Base-by-base conservation (phyloP, 2,113 vertebrate genomes). In the Syrmaticus mikado region DNA sequence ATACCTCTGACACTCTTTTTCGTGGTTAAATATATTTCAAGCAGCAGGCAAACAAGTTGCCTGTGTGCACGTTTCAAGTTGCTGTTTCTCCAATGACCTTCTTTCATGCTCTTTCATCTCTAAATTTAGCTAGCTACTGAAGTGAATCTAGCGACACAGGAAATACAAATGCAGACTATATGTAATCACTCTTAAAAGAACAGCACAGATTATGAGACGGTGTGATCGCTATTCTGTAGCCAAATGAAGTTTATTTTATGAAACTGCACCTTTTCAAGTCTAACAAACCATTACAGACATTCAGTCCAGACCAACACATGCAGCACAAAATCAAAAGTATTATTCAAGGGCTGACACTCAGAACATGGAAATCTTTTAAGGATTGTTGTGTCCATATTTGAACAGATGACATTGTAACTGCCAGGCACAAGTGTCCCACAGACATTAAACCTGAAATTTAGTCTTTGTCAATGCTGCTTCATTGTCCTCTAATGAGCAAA, bases 231-330 rank as follows among this genome's bases (percentile, higher is more conserved):
- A 64, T 81, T 83, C 72, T 1, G 4, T 43, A 89, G 72, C 27
- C 87, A 95, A 89, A 85, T 74, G 41, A 93, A 84, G 52, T 94
- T 96, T 93, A 94, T 94, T 93, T 94, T 92, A 94, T 1, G 45
- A 95, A 97, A 93, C 19, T n/a, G 71, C 41, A 95, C 77, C 62
- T 94, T 96, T 65, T 91, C 48, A 80, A 72, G 34, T 82, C 86
- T 85, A 89, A 85, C 67, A 86, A 95, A 92, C 52, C 67, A 58
- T 93, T 78, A 93, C 32, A 94, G 76, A 93, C 19, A 57, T 79
- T 85, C 72, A 85, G 52, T 91, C 60, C 82, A 92, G 84, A 92
- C 55, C 79, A 77, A 67, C 34, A 91, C 41, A 75, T 53, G 84
- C 74, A 85, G 55, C 61, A 93, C 62, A 91, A 91, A 93, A 92